phyloP scores from a whole-genome alignment of 1,140 invertebrate genomes.

The Rhyzopertha dominica region DNA sequence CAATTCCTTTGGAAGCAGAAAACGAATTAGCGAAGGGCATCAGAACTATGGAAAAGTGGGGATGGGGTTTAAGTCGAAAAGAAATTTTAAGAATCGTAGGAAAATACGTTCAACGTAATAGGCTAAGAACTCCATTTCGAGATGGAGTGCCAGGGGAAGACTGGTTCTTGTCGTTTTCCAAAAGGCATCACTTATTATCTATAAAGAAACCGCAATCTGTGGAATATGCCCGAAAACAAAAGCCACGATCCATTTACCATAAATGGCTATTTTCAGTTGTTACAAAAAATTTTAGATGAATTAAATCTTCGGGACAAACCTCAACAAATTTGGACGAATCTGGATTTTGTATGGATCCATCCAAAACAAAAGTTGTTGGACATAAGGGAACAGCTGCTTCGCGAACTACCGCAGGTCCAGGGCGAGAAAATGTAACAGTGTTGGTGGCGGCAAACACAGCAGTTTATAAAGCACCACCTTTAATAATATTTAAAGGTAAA shows the following conservation, averaged over 20 bases:
- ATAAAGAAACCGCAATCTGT: conserved; percentile 22
- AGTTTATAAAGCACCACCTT: background rate
- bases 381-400: conserved; percentile 12
- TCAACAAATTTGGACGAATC: conserved; percentile 26
- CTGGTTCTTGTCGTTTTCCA: conserved; percentile 13
- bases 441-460: conserved; percentile 1
- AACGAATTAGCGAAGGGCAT: no score
- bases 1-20: no score
- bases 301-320: conserved; percentile 26
- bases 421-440: conserved; percentile 17
- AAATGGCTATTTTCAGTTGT: conserved; percentile 17
- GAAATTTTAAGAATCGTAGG: conserved; percentile 28
- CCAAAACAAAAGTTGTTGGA: conserved; percentile 21
- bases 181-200: conserved; percentile 10
- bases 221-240: conserved; percentile 18
- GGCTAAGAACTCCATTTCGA: conserved; percentile 32
- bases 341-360: conserved; percentile 19
- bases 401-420: conserved; percentile 14
- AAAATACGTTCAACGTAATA: conserved; percentile 29
- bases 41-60: conserved; percentile 30
- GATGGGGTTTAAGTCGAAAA: conserved; percentile 28
- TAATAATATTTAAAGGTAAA: conserved; percentile 34
- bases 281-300: conserved; percentile 16
- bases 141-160: conserved; percentile 23
- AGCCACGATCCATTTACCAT: conserved; percentile 21